Percentiles rank a stretch among this genome's conserved stretches.
Evolutionary conservation across 1,140 invertebrate genomes (phyloP).

Genomic region (Sinella curviseta): DNA sequence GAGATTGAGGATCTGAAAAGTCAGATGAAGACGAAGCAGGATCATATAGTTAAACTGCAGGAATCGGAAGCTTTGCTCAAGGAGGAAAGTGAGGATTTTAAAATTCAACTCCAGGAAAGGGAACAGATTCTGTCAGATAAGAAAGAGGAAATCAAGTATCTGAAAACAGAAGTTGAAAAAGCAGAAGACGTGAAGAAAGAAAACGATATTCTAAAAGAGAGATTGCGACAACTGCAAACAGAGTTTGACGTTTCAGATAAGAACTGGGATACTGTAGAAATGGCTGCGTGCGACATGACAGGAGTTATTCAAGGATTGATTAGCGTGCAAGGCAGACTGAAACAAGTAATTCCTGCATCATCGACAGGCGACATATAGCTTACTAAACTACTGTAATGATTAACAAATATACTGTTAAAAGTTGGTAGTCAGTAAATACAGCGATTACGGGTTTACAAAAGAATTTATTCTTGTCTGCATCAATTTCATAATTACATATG

Average conservation of each 20-base stretch:
- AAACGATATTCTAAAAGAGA: not conserved
- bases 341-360: not conserved
- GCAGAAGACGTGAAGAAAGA: not conserved
- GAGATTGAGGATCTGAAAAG: not conserved
- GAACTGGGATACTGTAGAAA: not conserved
- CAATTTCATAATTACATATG: too few relatives aligned
- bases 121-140: not conserved
- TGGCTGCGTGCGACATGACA: not conserved
- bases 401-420: not conserved
- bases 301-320: slow-evolving; percentile 7
- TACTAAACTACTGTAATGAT: too few relatives aligned
- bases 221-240: not conserved
- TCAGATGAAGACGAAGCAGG: not conserved
- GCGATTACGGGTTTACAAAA: too few relatives aligned
- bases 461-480: too few relatives aligned
- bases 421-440: not conserved
- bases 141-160: not conserved
- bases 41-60: not conserved
- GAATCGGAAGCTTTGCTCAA: not conserved
- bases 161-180: not conserved
- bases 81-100: not conserved
- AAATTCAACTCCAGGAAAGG: not conserved
- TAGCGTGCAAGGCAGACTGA: not conserved
- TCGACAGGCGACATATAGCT: not conserved
- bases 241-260: not conserved